phyloP scores from a whole-genome alignment of 2,113 vertebrate genomes.

The Indri indri region DNA sequence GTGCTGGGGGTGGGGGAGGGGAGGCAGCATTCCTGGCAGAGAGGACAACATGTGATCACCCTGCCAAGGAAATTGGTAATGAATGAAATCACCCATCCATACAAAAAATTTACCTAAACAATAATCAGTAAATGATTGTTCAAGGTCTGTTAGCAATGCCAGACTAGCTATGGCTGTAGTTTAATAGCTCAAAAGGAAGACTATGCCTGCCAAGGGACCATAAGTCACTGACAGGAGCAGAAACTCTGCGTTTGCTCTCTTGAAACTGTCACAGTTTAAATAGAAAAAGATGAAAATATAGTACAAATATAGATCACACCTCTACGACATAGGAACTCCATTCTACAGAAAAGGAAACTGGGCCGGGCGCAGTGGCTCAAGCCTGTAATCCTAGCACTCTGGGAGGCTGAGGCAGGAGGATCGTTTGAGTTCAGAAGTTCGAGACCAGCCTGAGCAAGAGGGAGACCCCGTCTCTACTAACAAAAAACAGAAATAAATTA shows the following conservation, averaged over 20 bases:
- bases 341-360: not conserved
- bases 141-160: not conserved
- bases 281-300: not conserved
- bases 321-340: not conserved
- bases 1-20: not conserved
- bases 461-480: too few species aligned
- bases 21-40: not conserved
- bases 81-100: not conserved
- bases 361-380: too few species aligned
- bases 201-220: not conserved
- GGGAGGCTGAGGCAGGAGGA: too few species aligned
- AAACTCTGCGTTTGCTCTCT: not conserved
- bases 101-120: not conserved
- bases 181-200: not conserved
- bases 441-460: too few species aligned
- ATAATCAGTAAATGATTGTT: not conserved
- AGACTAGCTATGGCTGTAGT: not conserved
- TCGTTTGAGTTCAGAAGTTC: too few species aligned
- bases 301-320: not conserved
- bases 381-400: too few species aligned
- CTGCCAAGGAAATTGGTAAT: not conserved
- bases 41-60: not conserved
- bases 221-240: not conserved
- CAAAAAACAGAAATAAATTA: too few species aligned
- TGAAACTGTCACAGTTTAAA: not conserved